These are phyloP conservation scores for Zygaena filipendulae DNA, from an alignment of 2,888 invertebrate species.

Conservation along the genomic window DNA sequence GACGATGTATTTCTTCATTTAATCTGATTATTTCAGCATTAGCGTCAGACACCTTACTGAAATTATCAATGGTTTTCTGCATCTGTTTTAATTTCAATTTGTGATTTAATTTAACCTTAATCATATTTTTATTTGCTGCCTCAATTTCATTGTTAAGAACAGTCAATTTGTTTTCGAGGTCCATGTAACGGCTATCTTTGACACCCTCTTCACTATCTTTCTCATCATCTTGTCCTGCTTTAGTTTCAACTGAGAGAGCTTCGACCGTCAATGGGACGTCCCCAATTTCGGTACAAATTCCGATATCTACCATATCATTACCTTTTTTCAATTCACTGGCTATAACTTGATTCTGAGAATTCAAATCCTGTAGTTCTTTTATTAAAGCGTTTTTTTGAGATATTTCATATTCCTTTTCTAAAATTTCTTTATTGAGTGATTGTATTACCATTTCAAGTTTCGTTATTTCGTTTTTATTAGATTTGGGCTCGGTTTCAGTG, in stretches of 20 bases:
- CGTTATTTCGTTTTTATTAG: constrained; percentile 35
- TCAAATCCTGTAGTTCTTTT: constrained; percentile 29
- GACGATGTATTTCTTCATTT: constrained; percentile 69
- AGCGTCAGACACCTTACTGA: constrained; percentile 74
- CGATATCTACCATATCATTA: constrained; percentile 28
- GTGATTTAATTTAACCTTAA: constrained; percentile 78
- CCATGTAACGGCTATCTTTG: constrained; percentile 19
- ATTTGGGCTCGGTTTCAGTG: constrained; percentile 47
- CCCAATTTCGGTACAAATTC: constrained; percentile 27
- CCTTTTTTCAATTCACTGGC: constrained; percentile 23
- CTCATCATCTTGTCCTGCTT: constrained; percentile 9
- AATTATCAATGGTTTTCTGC: constrained; percentile 77
- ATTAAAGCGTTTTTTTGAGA: constrained; percentile 57
- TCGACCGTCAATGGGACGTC: constrained; percentile 1
- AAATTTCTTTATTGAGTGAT: constrained; percentile 56
- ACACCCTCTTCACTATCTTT: constrained; percentile 17
- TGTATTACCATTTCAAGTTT: constrained; percentile 49
- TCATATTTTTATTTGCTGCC: constrained; percentile 79
- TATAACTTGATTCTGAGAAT: constrained; percentile 19
- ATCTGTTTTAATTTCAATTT: constrained; percentile 79
- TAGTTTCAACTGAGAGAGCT: constrained; percentile 1
- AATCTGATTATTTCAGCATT: constrained; percentile 75
- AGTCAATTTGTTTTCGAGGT: constrained; percentile 53
- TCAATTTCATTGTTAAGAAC: constrained; percentile 76
- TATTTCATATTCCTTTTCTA: constrained; percentile 52